Conservation (phyloP, 2,113 vertebrate species). For the Lethenteron camtschaticum region DNA sequence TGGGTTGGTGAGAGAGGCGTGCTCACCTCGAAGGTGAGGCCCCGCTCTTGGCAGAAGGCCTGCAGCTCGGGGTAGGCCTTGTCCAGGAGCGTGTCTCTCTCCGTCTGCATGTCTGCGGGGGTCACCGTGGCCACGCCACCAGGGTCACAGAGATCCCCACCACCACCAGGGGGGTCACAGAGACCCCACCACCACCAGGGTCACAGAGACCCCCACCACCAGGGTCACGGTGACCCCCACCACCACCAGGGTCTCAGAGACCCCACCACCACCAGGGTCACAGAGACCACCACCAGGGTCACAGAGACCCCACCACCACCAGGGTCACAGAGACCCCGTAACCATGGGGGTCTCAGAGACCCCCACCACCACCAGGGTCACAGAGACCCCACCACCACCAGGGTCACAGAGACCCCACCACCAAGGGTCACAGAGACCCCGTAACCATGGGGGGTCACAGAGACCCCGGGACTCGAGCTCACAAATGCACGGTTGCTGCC, state of each 20-base stretch:
- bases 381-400: too few species aligned
- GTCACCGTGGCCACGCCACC: background rate
- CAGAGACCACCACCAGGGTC: too few species aligned
- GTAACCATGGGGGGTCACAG: background rate
- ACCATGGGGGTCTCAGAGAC: background rate
- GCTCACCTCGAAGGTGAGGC: conserved; percentile 39
- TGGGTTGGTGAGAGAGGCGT: too few species aligned
- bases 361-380: too few species aligned
- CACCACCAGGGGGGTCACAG: background rate
- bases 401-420: background rate
- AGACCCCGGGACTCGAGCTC: background rate
- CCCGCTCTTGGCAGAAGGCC: conserved; percentile 33
- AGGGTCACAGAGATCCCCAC: background rate
- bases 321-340: background rate
- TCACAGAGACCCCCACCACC: background rate
- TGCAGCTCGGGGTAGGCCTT: conserved; percentile 27
- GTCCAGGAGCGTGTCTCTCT: conserved; percentile 33
- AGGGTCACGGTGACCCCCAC: background rate
- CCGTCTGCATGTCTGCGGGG: conserved; percentile 34
- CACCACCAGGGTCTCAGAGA: background rate
- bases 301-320: background rate
- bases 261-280: background rate
- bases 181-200: too few species aligned
- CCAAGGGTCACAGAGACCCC: background rate
- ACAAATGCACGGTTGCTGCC: too few species aligned